Conservation (phyloP, 2,888 invertebrate genomes). For the Petrolisthes manimaculis region DNA sequence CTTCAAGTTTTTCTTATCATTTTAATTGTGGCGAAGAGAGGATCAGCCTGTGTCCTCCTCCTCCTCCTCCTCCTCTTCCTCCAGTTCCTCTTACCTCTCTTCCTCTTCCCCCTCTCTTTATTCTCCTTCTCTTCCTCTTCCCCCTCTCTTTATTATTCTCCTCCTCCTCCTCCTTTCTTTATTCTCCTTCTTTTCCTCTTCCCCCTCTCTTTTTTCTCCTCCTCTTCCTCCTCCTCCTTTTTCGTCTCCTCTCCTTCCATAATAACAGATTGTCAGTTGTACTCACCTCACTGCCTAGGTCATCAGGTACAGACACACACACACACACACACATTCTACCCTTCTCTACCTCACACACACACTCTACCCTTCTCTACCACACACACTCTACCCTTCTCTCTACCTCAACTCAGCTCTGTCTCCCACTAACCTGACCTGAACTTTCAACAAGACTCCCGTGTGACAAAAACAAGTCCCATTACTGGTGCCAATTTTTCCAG, state of each 20-base stretch:
- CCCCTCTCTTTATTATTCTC: not conserved
- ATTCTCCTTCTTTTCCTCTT: not conserved
- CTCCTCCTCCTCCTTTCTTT: not conserved
- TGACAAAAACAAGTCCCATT: no score
- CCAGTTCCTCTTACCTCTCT: not conserved
- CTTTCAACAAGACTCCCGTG: no score
- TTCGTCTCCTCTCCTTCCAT: not conserved
- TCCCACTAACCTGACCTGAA: no score
- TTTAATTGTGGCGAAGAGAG: not conserved
- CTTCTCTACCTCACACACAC: no score
- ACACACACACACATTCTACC: not conserved
- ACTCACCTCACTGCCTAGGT: not conserved
- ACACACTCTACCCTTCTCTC: no score
- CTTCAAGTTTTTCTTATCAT: not conserved
- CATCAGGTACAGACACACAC: not conserved
- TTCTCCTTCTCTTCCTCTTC: no score
- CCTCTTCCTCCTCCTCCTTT: not conserved
- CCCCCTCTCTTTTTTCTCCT: not conserved
- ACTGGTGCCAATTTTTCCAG: no score
- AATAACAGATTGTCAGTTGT: not conserved
- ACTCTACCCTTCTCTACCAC: no score
- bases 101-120: not conserved
- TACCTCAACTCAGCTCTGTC: no score
- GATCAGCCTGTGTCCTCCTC: not conserved
- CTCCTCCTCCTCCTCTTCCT: not conserved